Conservation (phyloP, 2,888 invertebrate species). For the Megamerina dolium region DNA sequence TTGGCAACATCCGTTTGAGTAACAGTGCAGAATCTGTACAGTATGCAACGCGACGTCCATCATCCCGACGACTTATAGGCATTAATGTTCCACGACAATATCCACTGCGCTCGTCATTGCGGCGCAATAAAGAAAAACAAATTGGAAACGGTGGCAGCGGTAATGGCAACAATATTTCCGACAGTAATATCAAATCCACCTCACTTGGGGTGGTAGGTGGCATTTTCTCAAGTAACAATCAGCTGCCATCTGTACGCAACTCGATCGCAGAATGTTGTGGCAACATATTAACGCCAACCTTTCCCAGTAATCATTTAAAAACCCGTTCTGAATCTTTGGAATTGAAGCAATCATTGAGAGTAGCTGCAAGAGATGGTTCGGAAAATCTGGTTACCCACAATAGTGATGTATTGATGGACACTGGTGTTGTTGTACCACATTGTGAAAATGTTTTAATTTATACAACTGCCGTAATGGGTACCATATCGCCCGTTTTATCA, state of each 20-base stretch:
- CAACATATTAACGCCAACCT: constrained; percentile 14
- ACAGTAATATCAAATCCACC: constrained; percentile 16
- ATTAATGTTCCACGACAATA: constrained; percentile 50
- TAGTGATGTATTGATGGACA: too few relatives aligned
- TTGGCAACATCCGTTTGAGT: constrained; percentile 57
- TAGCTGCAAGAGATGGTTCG: too few relatives aligned
- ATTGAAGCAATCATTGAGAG: constrained; percentile 5
- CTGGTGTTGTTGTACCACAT: too few relatives aligned
- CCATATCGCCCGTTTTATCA: constrained; percentile 1
- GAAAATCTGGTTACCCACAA: too few relatives aligned
- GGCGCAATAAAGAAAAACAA: constrained; percentile 56
- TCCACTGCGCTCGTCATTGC: constrained; percentile 53
- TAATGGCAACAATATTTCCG: constrained; percentile 5
- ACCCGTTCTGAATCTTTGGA: constrained; percentile 22
- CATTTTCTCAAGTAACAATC: constrained; percentile 20
- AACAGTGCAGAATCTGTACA: constrained; percentile 60
- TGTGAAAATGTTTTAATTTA: constrained; percentile 6
- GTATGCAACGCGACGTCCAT: constrained; percentile 55
- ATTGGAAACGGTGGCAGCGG: constrained; percentile 29
- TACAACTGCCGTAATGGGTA: constrained; percentile 2
- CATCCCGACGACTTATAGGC: constrained; percentile 52
- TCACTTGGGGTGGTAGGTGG: constrained; percentile 16
- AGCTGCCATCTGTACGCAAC: constrained; percentile 35
- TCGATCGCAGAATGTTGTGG: constrained; percentile 38
- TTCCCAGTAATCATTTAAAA: constrained; percentile 16